Conservation (phyloP, 2,888 invertebrate genomes). For the Micoletzkya japonica region DNA sequence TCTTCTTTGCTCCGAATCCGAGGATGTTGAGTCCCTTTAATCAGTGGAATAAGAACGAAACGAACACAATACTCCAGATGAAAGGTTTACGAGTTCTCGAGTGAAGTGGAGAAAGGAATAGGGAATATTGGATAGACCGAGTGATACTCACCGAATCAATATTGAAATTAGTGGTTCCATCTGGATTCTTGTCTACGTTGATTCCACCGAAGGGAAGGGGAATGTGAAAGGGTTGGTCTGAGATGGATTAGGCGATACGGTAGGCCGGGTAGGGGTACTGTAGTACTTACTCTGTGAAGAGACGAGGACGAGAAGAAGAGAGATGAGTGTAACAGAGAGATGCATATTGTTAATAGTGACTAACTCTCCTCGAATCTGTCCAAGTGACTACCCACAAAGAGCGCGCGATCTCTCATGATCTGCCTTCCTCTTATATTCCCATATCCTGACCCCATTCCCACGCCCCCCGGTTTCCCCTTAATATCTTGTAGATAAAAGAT, state of each 20-base stretch:
- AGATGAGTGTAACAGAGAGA: no score
- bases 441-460: no score
- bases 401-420: no score
- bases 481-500: no score
- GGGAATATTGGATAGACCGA: no score
- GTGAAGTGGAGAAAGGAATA: not conserved
- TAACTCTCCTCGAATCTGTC: no score
- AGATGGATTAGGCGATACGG: not conserved
- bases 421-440: no score
- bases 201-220: constrained; percentile 20
- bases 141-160: not conserved
- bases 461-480: no score
- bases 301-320: no score
- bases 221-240: constrained; percentile 17
- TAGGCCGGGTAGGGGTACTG: not conserved
- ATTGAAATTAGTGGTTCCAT: constrained; percentile 16
- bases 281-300: not conserved
- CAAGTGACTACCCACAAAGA: no score
- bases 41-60: not conserved
- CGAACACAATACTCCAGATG: not conserved
- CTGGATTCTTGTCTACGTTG: constrained; percentile 20
- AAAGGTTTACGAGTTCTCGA: not conserved
- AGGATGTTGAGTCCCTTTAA: constrained; percentile 20
- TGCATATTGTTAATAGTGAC: no score
- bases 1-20: constrained; percentile 18